Evolutionary conservation across 35 echinoderm and acorn worm species (phyloP).

Genomic region (Apostichopus californicus): DNA sequence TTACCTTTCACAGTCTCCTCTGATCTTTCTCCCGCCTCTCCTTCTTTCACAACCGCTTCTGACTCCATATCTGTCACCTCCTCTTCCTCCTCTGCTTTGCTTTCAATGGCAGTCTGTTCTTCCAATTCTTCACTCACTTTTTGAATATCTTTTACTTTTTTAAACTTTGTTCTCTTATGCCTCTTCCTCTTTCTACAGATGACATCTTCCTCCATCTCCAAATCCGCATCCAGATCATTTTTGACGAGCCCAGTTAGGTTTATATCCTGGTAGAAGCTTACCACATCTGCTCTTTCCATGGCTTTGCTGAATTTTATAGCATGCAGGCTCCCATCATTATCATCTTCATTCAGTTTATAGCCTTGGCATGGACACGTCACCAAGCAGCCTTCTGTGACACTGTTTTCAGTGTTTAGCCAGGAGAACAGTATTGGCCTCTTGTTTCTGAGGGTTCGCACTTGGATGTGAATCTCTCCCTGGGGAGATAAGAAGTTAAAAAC

Average conservation of each 20-base stretch:
- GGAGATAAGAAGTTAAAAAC: background rate
- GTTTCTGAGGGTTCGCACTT: constrained; percentile 19
- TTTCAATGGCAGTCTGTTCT: background rate
- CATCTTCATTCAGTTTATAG: background rate
- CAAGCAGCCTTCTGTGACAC: constrained; percentile 17
- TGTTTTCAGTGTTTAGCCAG: constrained; percentile 22
- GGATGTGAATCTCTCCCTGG: background rate
- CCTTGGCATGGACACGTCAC: constrained; percentile 51
- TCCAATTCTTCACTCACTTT: background rate
- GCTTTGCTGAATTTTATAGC: constrained; percentile 5
- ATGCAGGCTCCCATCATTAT: background rate
- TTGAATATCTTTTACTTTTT: background rate
- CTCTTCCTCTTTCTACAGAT: background rate
- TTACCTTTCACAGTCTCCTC: background rate
- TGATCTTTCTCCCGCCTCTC: background rate
- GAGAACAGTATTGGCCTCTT: constrained; percentile 18
- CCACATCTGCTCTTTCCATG: background rate
- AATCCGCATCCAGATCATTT: background rate
- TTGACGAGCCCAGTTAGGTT: constrained; percentile 13
- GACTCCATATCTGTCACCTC: background rate
- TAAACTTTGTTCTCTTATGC: background rate
- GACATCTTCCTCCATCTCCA: background rate
- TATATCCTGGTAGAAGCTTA: background rate
- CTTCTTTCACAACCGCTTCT: background rate
- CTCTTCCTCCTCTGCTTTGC: background rate